Evolutionary conservation across 1,140 invertebrate genomes (phyloP), one percentile per base, ranked within the genome.

Genomic region (Nomia melanderi): DNA sequence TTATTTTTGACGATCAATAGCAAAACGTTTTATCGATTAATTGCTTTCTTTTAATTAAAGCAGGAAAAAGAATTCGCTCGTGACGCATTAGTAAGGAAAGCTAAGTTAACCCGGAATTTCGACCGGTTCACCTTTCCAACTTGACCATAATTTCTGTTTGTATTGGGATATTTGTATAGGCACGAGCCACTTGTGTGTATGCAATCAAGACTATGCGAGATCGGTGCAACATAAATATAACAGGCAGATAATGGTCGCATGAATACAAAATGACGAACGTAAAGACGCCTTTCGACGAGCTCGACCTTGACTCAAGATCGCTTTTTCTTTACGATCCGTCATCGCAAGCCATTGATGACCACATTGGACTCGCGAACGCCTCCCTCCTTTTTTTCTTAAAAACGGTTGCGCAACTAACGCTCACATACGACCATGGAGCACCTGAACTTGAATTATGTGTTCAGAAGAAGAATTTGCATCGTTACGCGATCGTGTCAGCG

Each of bases 301-400:
- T 27, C 85, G 87, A 86, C 88, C 88, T 90, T 90, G 88, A 85
- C 83, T 85, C 65, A 71, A 79, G 84, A 88, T 89, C 88, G 86
- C 85, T 90, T 90, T 90, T 90, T 88, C 87, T 86, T 77, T 82
- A 59, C 81, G 82, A 86, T 85, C 82, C 85, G 81, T 79, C 82
- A 85, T 81, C 77, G 74, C 57, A 47, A 78, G 74, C 77, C 78
- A 83, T 81, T 81, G 80, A 84, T 82, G 82, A 81, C 59, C 81
- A 69, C 82, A 77, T 74, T 73, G 72, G 79, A 66, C 64, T 84
- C 76, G 62, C 79, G 71, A 53, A 66, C 66, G 62, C 71, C 66
- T 62, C 62, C 66, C 39, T 65, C 67, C 56, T 57, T 47, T 63
- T 20, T 31, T 71, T n/a, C 74, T 80, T 63, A 63, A 76, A 83